phyloP scores from a whole-genome alignment of 2,113 vertebrate genomes.

The Eulacestoma nigropectus region DNA sequence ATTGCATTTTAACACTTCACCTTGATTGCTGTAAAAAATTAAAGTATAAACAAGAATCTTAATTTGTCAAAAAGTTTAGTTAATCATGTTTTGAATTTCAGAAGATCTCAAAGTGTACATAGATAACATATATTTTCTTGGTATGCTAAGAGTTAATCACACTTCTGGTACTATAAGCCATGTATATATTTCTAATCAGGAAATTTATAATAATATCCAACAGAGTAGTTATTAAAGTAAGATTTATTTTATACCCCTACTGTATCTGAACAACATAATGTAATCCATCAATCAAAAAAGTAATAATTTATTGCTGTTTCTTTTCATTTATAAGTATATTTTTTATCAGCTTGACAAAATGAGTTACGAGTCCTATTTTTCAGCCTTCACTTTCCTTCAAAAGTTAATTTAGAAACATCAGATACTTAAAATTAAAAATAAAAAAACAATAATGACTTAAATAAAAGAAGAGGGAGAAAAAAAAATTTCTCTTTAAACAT shows the following conservation, averaged over 20 bases:
- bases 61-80: background rate
- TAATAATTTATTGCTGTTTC: slow-evolving; percentile 40
- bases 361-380: slow-evolving; percentile 22
- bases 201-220: background rate
- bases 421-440: background rate
- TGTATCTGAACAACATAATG: background rate
- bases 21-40: background rate
- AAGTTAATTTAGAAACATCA: background rate
- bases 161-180: background rate
- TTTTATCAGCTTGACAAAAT: slow-evolving; percentile 37
- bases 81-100: background rate
- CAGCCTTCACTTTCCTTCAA: background rate
- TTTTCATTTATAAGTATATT: slow-evolving; percentile 47
- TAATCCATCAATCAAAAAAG: slow-evolving; percentile 42
- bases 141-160: background rate
- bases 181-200: background rate
- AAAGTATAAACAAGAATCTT: background rate
- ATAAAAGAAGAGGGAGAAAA: background rate
- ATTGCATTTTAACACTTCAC: background rate
- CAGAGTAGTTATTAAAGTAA: background rate
- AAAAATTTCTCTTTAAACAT: background rate
- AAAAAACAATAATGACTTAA: background rate
- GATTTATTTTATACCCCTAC: background rate
- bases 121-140: background rate
- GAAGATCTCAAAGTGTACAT: background rate